Conservation (phyloP, 35 echinoderm and acorn worm genomes). For the Acanthaster planci region DNA sequence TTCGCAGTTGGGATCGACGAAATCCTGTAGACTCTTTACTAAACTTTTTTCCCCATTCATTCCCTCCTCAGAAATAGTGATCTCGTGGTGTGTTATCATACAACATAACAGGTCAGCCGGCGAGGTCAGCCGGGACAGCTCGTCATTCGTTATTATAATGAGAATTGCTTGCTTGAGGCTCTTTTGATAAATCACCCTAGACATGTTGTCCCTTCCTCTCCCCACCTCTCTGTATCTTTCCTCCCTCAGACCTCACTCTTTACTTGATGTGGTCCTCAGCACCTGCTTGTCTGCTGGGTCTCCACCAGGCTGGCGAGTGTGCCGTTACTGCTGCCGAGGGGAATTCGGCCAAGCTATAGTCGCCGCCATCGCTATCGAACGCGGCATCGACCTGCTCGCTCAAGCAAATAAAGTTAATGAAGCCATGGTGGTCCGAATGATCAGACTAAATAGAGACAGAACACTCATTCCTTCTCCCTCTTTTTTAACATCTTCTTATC, state of each 20-base stretch:
- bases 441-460: slow-evolving; percentile 15
- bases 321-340: not conserved
- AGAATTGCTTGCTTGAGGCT: slow-evolving; percentile 9
- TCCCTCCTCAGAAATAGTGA: not conserved
- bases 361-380: slow-evolving; percentile 4
- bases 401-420: slow-evolving; percentile 26
- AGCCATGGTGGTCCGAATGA: slow-evolving; percentile 19
- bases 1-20: not conserved
- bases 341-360: not conserved
- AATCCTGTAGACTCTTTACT: no score
- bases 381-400: slow-evolving; percentile 10
- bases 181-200: not conserved
- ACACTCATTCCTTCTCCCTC: slow-evolving; percentile 29
- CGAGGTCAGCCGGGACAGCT: not conserved
- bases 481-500: not conserved
- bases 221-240: not conserved
- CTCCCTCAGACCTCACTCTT: not conserved
- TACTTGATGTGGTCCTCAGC: not conserved
- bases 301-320: not conserved
- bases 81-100: slow-evolving; percentile 10
- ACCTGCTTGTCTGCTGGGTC: slow-evolving; percentile 3
- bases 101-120: no score
- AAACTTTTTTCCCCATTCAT: no score
- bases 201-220: slow-evolving; percentile 7
- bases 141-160: not conserved